Base-by-base conservation (phyloP, 2,797 vertebrate species). In the Babyrousa celebensis region DNA sequence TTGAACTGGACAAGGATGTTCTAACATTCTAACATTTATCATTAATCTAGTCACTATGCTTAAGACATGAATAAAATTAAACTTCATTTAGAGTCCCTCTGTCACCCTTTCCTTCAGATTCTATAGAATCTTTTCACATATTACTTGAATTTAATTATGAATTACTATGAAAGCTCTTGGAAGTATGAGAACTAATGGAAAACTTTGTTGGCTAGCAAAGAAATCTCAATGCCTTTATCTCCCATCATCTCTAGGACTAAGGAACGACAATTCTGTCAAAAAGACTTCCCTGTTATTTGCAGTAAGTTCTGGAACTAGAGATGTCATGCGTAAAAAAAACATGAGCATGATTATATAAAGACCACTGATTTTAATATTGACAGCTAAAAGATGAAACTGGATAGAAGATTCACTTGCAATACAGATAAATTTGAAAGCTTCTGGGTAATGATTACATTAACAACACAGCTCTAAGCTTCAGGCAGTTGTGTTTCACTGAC, bases 251-350 rank as follows among this genome's bases (percentile, higher is more conserved):
- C 16, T 4, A 91, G 29, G 27, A 88, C 2, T 72, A 79, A 84
- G 40, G 21, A 86, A 95, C 36, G n/a, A 91, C 20, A 95, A 93
- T 60, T 60, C 86, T 85, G 48, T 36, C n/a, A 79, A 72, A 94
- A 94, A 83, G 62, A 89, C 71, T 62, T 72, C 32, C 12, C 29
- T 78, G 17, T 71, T 86, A 93, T 27, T 82, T 68, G 25, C 18
- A 71, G 17, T 71, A 86, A 60, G 89, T 87, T 32, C 27, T 62
- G 4, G 82, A 94, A 93, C 58, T 67, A 80, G 6, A 79, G 16
- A 21, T 74, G 40, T 84, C 48, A 58, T 17, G 60, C 29, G 32
- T 87, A 96, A 96, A 93, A 84, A 94, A 36, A 36, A 36, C 36
- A 36, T 3, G 36, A 65, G 6, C 23, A 52, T 25, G 29, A 80